phyloP scores from a whole-genome alignment of 2,797 vertebrate genomes.

The Rhynchonycteris naso region DNA sequence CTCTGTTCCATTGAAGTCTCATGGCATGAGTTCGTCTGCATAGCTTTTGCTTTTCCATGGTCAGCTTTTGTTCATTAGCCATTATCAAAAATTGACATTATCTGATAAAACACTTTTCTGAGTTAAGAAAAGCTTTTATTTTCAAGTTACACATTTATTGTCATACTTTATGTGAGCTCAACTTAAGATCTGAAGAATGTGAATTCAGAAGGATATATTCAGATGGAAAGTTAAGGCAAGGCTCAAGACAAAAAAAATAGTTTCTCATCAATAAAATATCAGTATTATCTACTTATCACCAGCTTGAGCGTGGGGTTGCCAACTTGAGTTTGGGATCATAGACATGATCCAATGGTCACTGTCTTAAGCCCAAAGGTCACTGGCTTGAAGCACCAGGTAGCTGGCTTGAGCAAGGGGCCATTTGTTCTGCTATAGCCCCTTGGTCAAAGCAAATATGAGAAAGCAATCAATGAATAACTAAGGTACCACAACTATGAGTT shows the following conservation, averaged over 20 bases:
- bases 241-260: background rate
- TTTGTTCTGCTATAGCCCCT: too few relatives aligned
- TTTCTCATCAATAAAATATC: background rate
- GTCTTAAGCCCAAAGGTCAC: too few relatives aligned
- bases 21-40: background rate
- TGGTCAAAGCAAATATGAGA: too few relatives aligned
- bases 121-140: slow-evolving; percentile 17
- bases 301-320: too few relatives aligned
- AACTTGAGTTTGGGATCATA: too few relatives aligned
- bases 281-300: background rate
- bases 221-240: background rate
- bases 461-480: too few relatives aligned
- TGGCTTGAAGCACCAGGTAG: too few relatives aligned
- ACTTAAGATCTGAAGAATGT: background rate
- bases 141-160: background rate
- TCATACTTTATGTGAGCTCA: background rate
- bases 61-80: background rate
- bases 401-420: too few relatives aligned
- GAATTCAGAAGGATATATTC: background rate
- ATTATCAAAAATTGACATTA: background rate
- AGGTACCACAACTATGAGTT: too few relatives aligned
- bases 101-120: background rate
- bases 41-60: background rate
- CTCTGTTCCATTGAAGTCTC: background rate
- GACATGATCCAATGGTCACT: too few relatives aligned